phyloP scores from a whole-genome alignment of 1,140 invertebrate species.

The Lethrus apterus region DNA sequence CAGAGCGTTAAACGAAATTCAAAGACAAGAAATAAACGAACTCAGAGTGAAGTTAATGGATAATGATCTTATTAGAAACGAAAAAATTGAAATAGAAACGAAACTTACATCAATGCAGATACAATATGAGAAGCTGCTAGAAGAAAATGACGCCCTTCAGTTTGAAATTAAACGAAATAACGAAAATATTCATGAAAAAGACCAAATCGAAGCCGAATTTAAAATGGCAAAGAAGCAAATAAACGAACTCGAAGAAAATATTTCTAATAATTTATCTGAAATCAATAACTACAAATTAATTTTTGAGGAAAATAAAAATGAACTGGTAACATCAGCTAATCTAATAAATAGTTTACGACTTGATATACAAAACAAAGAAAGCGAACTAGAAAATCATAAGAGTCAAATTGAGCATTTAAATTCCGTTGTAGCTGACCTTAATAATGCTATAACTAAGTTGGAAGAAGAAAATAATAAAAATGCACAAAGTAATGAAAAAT shows the following conservation, averaged over 20 bases:
- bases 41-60: slow-evolving; percentile 40
- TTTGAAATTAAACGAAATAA: slow-evolving; percentile 45
- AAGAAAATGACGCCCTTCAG: slow-evolving; percentile 35
- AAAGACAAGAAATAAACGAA: slow-evolving; percentile 41
- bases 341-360: slow-evolving; percentile 26
- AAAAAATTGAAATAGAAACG: slow-evolving; percentile 9
- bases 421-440: slow-evolving; percentile 27
- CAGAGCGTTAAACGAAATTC: slow-evolving; percentile 42
- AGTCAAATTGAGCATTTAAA: slow-evolving; percentile 27
- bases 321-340: slow-evolving; percentile 27
- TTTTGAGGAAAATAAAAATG: slow-evolving; percentile 42
- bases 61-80: slow-evolving; percentile 31
- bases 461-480: slow-evolving; percentile 23
- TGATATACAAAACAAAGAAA: slow-evolving; percentile 25
- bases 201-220: slow-evolving; percentile 39
- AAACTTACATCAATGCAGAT: slow-evolving; percentile 10
- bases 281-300: slow-evolving; percentile 39
- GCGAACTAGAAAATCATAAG: slow-evolving; percentile 16
- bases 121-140: slow-evolving; percentile 24
- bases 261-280: slow-evolving; percentile 38
- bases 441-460: slow-evolving; percentile 26
- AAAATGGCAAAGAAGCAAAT: slow-evolving; percentile 38
- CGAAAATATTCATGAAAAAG: slow-evolving; percentile 45
- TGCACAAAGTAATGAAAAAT: not conserved
- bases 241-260: slow-evolving; percentile 39